These are phyloP conservation scores for Doris montereyensis DNA, from an alignment of 2,888 invertebrate species.

Conservation along the genomic window DNA sequence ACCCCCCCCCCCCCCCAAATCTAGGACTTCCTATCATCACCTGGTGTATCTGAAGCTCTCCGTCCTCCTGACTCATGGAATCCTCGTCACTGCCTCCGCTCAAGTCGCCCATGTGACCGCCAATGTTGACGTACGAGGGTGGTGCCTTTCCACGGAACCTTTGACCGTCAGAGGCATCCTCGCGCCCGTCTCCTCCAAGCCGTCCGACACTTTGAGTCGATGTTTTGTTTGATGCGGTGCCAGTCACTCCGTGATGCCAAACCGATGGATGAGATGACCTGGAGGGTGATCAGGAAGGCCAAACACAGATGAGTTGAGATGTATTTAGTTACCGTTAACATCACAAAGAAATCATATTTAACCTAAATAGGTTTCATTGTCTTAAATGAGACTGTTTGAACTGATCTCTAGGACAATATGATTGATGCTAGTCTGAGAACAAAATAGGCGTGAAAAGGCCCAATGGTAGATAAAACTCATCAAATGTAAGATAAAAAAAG, in stretches of 20 bases:
- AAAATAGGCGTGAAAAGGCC: too few species aligned
- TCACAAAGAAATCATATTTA: too few species aligned
- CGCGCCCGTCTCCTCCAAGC: slow-evolving; percentile 71
- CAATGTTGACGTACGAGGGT: slow-evolving; percentile 52
- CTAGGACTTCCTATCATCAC: too few species aligned
- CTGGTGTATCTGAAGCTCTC: slow-evolving; percentile 62
- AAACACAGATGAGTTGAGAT: too few species aligned
- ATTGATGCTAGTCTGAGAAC: too few species aligned
- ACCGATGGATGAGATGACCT: slow-evolving; percentile 75
- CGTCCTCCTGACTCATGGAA: slow-evolving; percentile 57
- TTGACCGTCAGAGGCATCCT: slow-evolving; percentile 71
- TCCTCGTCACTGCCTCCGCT: slow-evolving; percentile 61
- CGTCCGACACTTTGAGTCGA: slow-evolving; percentile 76
- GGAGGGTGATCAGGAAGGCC: slow-evolving; percentile 11
- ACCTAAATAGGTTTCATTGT: too few species aligned
- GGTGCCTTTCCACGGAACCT: slow-evolving; percentile 67
- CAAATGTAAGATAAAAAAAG: too few species aligned
- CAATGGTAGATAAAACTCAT: too few species aligned
- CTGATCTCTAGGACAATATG: too few species aligned
- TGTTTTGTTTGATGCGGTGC: slow-evolving; percentile 76
- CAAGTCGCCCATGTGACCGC: slow-evolving; percentile 45
- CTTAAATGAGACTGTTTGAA: too few species aligned
- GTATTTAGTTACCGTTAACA: too few species aligned
- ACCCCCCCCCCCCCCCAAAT: too few species aligned
- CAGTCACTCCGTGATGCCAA: slow-evolving; percentile 75